phyloP scores from a whole-genome alignment of 2,888 invertebrate species.

The Dicyrtoma fusca region DNA sequence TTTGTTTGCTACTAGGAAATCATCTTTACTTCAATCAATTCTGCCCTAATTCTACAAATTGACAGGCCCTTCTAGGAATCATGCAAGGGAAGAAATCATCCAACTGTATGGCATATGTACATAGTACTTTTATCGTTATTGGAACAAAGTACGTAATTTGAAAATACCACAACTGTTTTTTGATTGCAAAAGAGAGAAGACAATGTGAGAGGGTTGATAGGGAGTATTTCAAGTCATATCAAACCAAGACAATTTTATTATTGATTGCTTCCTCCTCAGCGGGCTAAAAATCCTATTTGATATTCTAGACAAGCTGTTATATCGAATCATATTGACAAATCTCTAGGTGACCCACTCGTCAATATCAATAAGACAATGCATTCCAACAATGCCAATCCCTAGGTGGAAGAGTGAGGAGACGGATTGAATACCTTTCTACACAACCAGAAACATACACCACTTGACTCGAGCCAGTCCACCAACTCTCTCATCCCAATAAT shows the following conservation, averaged over 20 bases:
- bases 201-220: neutral
- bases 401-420: neutral
- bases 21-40: neutral
- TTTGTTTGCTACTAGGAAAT: too few species aligned
- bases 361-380: constrained; percentile 30
- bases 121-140: too few species aligned
- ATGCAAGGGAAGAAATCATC: too few species aligned
- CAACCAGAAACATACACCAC: neutral
- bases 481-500: neutral
- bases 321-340: constrained; percentile 33
- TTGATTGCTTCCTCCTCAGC: constrained; percentile 46
- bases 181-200: constrained; percentile 3
- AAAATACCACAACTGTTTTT: neutral
- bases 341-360: constrained; percentile 34
- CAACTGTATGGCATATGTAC: too few species aligned
- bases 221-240: constrained; percentile 3
- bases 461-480: too few species aligned
- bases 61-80: too few species aligned
- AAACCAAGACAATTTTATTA: constrained; percentile 47
- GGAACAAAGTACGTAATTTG: neutral
- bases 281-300: constrained; percentile 27
- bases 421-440: constrained; percentile 5
- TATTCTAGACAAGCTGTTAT: constrained; percentile 15
- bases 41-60: neutral
- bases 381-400: constrained; percentile 28